Evolutionary conservation across 2,113 vertebrate genomes (phyloP).

Genomic region (Anolis sagrei): DNA sequence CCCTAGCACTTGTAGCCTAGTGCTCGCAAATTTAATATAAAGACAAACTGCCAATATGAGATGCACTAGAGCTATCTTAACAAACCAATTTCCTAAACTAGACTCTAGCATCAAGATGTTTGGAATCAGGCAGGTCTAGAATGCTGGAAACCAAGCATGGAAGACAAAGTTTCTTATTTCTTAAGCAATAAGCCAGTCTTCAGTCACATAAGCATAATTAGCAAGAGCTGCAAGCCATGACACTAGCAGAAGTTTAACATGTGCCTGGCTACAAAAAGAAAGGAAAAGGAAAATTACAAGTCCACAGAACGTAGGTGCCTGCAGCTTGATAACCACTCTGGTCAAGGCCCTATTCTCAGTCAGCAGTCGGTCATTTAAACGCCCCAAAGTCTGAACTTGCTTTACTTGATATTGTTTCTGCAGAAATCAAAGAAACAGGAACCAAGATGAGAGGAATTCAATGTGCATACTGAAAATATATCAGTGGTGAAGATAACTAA

Average conservation of each 20-base stretch:
- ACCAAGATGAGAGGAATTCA: slow-evolving; percentile 65
- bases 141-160: slow-evolving; percentile 69
- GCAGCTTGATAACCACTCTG: slow-evolving; percentile 93
- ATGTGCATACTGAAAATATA: slow-evolving; percentile 58
- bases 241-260: slow-evolving; percentile 81
- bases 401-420: slow-evolving; percentile 97
- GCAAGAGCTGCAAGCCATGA: slow-evolving; percentile 69
- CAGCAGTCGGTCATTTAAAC: slow-evolving; percentile 95
- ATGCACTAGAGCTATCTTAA: not conserved
- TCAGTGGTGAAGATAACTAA: slow-evolving; percentile 45
- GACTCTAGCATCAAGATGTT: slow-evolving; percentile 13
- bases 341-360: slow-evolving; percentile 97
- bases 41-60: not conserved
- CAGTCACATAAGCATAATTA: slow-evolving; percentile 76
- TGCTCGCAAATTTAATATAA: slow-evolving; percentile 22
- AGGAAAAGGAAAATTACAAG: slow-evolving; percentile 86
- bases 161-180: slow-evolving; percentile 55
- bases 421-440: slow-evolving; percentile 80
- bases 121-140: slow-evolving; percentile 50
- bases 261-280: slow-evolving; percentile 91
- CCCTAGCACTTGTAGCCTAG: not conserved
- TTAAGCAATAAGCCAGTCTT: slow-evolving; percentile 63
- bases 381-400: slow-evolving; percentile 94
- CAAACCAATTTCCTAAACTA: slow-evolving; percentile 12
- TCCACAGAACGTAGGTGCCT: slow-evolving; percentile 87